Conservation (phyloP, 2,888 invertebrate genomes). For the Tricholauxania praeusta region DNA sequence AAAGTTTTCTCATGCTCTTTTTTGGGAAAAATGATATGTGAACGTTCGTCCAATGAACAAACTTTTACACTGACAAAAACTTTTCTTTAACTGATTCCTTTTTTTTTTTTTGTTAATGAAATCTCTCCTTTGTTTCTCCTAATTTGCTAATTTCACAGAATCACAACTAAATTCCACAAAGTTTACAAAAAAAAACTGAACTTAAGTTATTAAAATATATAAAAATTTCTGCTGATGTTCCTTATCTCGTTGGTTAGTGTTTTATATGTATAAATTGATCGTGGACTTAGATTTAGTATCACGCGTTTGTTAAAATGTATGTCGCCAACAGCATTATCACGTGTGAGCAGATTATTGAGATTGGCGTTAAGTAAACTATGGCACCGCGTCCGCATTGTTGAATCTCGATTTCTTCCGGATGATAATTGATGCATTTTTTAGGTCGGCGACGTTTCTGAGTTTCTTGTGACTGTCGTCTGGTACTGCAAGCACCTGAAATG, state of each 20-base stretch:
- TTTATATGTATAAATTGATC: background rate
- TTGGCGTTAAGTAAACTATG: slow-evolving; percentile 56
- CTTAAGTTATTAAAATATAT: too few species aligned
- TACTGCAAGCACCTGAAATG: slow-evolving; percentile 66
- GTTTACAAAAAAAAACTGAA: too few species aligned
- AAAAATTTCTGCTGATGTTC: background rate
- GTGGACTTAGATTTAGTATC: slow-evolving; percentile 58
- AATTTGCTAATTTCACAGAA: too few species aligned
- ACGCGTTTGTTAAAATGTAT: slow-evolving; percentile 63
- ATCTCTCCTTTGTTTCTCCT: too few species aligned
- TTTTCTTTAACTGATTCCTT: too few species aligned
- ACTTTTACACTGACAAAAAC: too few species aligned
- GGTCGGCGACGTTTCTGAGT: slow-evolving; percentile 80
- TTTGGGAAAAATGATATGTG: too few species aligned
- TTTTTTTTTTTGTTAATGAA: too few species aligned
- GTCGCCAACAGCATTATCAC: slow-evolving; percentile 62
- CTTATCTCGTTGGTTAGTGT: too few species aligned
- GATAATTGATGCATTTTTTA: slow-evolving; percentile 87
- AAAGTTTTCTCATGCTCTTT: background rate
- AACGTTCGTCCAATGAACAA: too few species aligned
- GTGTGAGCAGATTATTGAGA: slow-evolving; percentile 59
- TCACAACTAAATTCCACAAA: too few species aligned
- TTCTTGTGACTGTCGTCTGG: slow-evolving; percentile 73
- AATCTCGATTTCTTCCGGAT: slow-evolving; percentile 79
- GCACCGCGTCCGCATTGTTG: slow-evolving; percentile 67